A percentile compares a stretch with the other conserved stretches of the same genome.
phyloP scores from a whole-genome alignment of 2,888 invertebrate species.

The Tubulanus polymorphus region DNA sequence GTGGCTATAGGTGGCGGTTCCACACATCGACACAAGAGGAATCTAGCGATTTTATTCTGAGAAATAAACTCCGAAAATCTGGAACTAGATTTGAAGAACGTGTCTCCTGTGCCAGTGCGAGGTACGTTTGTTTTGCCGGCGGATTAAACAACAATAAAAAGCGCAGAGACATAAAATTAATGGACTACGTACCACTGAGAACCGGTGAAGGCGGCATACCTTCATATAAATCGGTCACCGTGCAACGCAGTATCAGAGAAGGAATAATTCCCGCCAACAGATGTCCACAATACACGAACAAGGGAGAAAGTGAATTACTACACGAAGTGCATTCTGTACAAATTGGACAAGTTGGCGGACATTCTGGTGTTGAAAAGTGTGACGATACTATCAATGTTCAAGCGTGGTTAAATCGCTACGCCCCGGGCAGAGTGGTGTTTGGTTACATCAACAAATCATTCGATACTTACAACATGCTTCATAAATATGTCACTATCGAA shows the following conservation, averaged over 20 bases:
- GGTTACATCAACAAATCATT: neutral
- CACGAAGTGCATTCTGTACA: neutral
- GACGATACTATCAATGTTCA: neutral
- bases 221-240: neutral
- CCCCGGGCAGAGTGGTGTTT: neutral
- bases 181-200: neutral
- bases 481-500: too few relatives aligned
- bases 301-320: neutral
- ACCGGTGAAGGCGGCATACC: too few relatives aligned
- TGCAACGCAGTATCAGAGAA: neutral
- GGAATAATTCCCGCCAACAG: neutral
- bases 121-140: constrained; percentile 1
- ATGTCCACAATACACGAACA: neutral
- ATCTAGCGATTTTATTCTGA: neutral
- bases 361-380: neutral
- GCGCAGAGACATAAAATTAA: neutral
- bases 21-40: neutral
- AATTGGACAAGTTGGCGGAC: neutral
- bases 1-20: neutral
- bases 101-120: neutral
- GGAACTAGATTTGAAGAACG: neutral
- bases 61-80: neutral
- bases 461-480: too few relatives aligned
- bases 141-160: neutral
- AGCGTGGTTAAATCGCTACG: neutral